Evolutionary conservation across 1,140 invertebrate species (phyloP).

Genomic region (Zaprionus gabonicus): DNA sequence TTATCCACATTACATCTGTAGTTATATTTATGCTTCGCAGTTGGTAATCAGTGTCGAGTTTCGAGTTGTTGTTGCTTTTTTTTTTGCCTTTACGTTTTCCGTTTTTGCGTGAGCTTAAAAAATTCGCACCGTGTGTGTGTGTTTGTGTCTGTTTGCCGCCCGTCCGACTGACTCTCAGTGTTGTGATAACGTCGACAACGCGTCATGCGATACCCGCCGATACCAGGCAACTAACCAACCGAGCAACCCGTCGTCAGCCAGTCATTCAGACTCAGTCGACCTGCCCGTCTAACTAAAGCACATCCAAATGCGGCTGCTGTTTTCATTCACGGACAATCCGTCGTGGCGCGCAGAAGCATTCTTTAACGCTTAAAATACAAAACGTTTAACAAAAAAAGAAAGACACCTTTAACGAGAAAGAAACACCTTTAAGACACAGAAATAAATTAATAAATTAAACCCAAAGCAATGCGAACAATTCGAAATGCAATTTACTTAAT

Average conservation of each 20-base stretch:
- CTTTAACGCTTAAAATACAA: conserved; percentile 20
- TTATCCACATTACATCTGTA: conserved; percentile 7
- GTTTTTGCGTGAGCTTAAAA: conserved; percentile 18
- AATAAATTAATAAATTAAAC: conserved; percentile 30
- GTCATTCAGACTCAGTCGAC: not conserved
- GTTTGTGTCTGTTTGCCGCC: not conserved
- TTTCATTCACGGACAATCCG: conserved; percentile 35
- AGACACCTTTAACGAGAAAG: conserved; percentile 6
- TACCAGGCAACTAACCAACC: conserved; percentile 18
- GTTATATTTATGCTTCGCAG: conserved; percentile 8
- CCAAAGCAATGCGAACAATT: conserved; percentile 5
- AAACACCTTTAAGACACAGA: conserved; percentile 17
- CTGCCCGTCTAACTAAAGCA: conserved; percentile 10
- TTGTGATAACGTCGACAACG: conserved; percentile 39
- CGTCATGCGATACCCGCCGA: conserved; percentile 43
- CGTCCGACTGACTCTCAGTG: not conserved
- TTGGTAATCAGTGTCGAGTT: conserved; percentile 1
- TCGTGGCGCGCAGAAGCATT: conserved; percentile 49
- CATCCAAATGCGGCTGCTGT: conserved; percentile 36
- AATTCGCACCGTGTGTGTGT: not conserved
- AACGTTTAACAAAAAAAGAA: conserved; percentile 17
- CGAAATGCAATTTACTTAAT: conserved; percentile 40
- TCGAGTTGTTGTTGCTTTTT: not conserved
- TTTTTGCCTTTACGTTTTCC: not conserved
- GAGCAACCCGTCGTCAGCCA: conserved; percentile 10